Percentiles rank a stretch among this genome's conserved stretches.
These are phyloP conservation scores for Hypsibius dujardini DNA, from an alignment of 1,140 invertebrate genomes.

Conservation along the genomic window DNA sequence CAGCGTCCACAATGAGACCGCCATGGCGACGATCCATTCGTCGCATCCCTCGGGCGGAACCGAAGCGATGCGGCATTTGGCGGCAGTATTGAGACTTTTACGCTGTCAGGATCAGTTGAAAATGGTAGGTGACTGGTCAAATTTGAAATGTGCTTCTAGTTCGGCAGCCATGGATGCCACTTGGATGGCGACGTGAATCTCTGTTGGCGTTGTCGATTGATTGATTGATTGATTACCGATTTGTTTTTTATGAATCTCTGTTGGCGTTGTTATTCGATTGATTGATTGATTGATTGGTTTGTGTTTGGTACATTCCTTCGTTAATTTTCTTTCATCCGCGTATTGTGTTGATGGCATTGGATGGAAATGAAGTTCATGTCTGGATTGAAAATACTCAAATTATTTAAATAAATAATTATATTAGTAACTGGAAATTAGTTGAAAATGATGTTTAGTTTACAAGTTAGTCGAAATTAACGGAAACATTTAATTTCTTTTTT, in stretches of 20 bases:
- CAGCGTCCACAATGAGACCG: conserved; percentile 6
- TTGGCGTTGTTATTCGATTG: background rate
- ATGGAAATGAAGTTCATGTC: too few species aligned
- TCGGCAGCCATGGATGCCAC: background rate
- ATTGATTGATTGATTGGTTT: background rate
- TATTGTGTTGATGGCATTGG: too few species aligned
- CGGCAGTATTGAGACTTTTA: background rate
- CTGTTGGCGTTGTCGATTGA: background rate
- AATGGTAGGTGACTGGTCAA: conserved; percentile 5
- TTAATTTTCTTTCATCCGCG: too few species aligned
- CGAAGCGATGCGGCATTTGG: background rate
- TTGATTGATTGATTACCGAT: background rate
- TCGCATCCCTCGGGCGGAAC: background rate
- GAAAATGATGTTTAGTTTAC: too few species aligned
- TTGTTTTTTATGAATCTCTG: background rate
- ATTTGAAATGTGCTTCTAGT: background rate
- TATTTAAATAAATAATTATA: too few species aligned
- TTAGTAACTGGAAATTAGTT: too few species aligned
- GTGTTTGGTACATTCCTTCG: too few species aligned
- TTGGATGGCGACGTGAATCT: background rate
- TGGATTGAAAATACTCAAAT: too few species aligned
- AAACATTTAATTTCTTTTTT: too few species aligned
- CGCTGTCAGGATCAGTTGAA: background rate
- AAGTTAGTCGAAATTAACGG: too few species aligned
- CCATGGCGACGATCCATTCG: conserved; percentile 5